Conservation (phyloP, 2,888 invertebrate genomes). For the Notodonta ziczac region DNA sequence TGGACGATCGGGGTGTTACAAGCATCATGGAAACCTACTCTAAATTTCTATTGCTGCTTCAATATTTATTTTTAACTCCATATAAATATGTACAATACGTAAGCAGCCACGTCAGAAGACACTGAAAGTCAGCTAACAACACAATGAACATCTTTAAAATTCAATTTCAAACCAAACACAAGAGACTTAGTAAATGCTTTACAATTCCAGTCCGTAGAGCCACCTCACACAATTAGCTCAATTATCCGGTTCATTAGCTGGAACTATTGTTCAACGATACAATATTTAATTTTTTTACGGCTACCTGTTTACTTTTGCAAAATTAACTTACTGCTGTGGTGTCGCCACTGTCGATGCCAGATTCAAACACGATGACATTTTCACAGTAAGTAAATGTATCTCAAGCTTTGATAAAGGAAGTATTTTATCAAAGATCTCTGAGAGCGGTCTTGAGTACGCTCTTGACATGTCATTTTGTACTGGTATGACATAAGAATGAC, state of each 20-base stretch:
- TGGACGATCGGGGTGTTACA: too few relatives aligned
- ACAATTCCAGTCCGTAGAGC: neutral
- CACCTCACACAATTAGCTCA: neutral
- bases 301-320: neutral
- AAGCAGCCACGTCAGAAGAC: neutral
- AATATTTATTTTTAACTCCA: too few relatives aligned
- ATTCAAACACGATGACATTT: neutral
- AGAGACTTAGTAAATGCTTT: neutral
- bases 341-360: neutral
- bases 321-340: neutral
- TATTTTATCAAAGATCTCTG: too few relatives aligned
- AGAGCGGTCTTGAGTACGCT: too few relatives aligned
- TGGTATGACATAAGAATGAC: too few relatives aligned
- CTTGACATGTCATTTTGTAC: too few relatives aligned
- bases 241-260: neutral
- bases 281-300: neutral
- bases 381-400: neutral
- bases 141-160: slow-evolving; percentile 1
- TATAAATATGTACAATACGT: too few relatives aligned
- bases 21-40: too few relatives aligned
- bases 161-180: neutral
- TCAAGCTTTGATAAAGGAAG: too few relatives aligned
- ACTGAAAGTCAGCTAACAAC: neutral
- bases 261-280: neutral
- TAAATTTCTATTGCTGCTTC: too few relatives aligned